phyloP scores from a whole-genome alignment of 2,113 vertebrate genomes.

The Syngnathoides biaculeatus region DNA sequence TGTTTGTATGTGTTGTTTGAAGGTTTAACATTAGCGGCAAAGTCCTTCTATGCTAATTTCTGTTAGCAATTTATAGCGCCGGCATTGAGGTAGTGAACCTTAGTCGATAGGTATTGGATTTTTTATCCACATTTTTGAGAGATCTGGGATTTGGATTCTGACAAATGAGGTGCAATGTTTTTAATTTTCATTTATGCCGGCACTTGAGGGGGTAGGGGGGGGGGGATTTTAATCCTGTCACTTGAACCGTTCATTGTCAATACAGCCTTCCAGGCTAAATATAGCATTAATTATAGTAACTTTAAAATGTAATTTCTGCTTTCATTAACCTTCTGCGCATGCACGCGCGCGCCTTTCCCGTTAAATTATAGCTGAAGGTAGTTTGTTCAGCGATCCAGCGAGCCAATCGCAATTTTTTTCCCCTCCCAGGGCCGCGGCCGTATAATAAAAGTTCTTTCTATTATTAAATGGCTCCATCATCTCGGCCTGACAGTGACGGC shows the following conservation, averaged over 20 bases:
- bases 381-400: conserved; percentile 61
- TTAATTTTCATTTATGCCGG: neutral
- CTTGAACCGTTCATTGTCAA: neutral
- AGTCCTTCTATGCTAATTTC: too few relatives aligned
- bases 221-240: too few relatives aligned
- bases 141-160: too few relatives aligned
- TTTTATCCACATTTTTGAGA: too few relatives aligned
- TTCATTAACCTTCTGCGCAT: conserved; percentile 32
- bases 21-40: too few relatives aligned
- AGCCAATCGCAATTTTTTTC: conserved; percentile 62
- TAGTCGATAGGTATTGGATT: too few relatives aligned
- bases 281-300: conserved; percentile 8
- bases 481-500: conserved; percentile 51
- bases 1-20: too few relatives aligned
- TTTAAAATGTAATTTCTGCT: conserved; percentile 25
- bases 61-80: too few relatives aligned
- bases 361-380: conserved; percentile 68
- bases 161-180: neutral
- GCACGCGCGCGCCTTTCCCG: conserved; percentile 22
- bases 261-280: neutral
- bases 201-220: too few relatives aligned
- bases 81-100: neutral
- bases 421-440: conserved; percentile 50
- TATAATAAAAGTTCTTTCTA: conserved; percentile 69
- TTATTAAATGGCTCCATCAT: conserved; percentile 72